Percentiles rank a stretch among this genome's conserved stretches.
These are phyloP conservation scores for Atlantisia rogersi DNA, from an alignment of 2,113 vertebrate species.

Conservation along the genomic window DNA sequence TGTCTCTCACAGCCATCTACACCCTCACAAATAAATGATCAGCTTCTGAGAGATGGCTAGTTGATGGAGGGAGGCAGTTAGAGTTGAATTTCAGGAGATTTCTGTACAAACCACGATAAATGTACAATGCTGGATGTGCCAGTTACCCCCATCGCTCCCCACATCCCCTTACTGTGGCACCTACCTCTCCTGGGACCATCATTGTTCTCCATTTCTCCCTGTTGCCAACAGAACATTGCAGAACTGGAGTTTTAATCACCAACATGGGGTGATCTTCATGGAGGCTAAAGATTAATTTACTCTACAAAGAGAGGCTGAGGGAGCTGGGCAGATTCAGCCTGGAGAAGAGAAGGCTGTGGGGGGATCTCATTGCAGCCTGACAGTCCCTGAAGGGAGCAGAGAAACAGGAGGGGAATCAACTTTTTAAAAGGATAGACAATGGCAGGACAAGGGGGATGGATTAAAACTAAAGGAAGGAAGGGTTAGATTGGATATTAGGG, in stretches of 20 bases:
- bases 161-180: fast-evolving
- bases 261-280: background rate
- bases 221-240: background rate
- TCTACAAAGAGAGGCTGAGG: no score
- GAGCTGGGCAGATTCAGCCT: no score
- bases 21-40: background rate
- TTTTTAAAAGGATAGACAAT: no score
- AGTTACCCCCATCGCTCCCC: background rate
- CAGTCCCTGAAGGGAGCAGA: no score
- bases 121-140: background rate
- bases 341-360: no score
- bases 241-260: background rate
- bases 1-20: background rate
- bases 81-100: background rate
- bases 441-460: no score
- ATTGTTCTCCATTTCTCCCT: background rate
- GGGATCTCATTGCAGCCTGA: no score
- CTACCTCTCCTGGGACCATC: fast-evolving
- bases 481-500: no score
- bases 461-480: no score
- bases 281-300: background rate
- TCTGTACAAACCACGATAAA: background rate
- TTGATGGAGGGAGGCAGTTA: background rate
- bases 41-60: background rate
- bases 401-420: no score